Base-by-base conservation (phyloP, 1,140 invertebrate species). In the Drosophila ficusphila region DNA sequence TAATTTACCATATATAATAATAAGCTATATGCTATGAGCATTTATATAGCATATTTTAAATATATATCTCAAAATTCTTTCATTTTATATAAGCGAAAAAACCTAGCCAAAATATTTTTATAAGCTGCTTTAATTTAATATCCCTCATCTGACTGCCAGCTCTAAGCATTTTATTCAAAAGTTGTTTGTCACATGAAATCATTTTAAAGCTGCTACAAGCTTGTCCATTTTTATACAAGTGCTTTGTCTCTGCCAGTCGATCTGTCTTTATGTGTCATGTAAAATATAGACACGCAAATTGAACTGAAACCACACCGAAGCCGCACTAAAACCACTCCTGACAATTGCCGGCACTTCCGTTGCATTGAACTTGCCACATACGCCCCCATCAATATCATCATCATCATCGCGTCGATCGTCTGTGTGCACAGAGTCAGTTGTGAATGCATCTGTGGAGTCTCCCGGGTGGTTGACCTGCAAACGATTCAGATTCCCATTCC, bases 341-440 rank as follows among this genome's bases (percentile, higher is more conserved):
- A 74, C 82, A 81, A 81, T 79, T 61, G 81, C 54, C 51, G 72
- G 57, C 81, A 81, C 81, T 86, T 86, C 81, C 81, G 81, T 85
- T 76, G 64, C 73, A 81, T 81, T 81, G 78, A 81, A 81, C 78
- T 81, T 81, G 78, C 77, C 61, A 41, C 34, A 60, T 49, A 76
- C 71, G 57, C 76, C 76, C 68, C 61, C 76, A 60, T n/a, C n/a
- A n/a, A n/a, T n/a, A n/a, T n/a, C n/a, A n/a, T n/a, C n/a, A n/a
- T n/a, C n/a, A n/a, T 36, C 65, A 27, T 47, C 44, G 29, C 34
- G 54, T 29, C 46, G 60, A 51, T 51, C 57, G 46, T 42, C 34
- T 58, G 38, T 49, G 19, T 31, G 11, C 25, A 54, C 9, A 19
- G 16, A 58, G 8, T 34, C 48, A 19, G n/a, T 27, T 9, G 41